A percentile compares a stretch with the other conserved stretches of the same genome.
These are phyloP conservation scores for Ganaspis sp. DNA, from an alignment of 1,140 invertebrate genomes.

Conservation along the genomic window DNA sequence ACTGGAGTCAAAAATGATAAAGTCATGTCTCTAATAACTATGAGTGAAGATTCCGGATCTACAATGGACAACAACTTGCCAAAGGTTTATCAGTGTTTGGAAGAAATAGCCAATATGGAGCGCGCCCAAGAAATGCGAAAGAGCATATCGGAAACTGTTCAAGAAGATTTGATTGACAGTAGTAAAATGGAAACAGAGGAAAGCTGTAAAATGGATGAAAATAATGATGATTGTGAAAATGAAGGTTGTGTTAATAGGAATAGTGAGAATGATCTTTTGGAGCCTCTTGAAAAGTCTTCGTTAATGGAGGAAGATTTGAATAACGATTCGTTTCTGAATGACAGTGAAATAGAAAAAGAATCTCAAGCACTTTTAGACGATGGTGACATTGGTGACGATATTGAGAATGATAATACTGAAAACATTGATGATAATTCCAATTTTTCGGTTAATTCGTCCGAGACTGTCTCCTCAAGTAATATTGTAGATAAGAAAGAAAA, in stretches of 20 bases:
- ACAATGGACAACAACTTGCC: constrained; percentile 5
- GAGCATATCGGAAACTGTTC: neutral
- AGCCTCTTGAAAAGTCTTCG: neutral
- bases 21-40: too few species aligned
- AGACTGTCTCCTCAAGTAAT: neutral
- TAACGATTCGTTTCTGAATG: neutral
- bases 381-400: too few species aligned
- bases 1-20: too few species aligned
- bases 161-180: neutral
- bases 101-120: constrained; percentile 8
- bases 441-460: neutral
- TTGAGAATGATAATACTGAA: neutral
- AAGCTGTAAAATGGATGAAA: neutral
- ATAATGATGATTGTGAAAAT: neutral
- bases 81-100: constrained; percentile 15
- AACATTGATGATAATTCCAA: neutral
- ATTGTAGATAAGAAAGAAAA: neutral
- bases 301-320: neutral
- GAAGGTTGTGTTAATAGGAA: neutral
- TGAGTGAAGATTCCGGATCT: neutral
- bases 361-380: too few species aligned
- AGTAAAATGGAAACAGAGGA: neutral
- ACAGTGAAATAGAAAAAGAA: neutral
- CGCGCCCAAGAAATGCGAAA: neutral
- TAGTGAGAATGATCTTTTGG: neutral